Conservation (phyloP, 2,888 invertebrate species). For the Hyppa rectilinea region DNA sequence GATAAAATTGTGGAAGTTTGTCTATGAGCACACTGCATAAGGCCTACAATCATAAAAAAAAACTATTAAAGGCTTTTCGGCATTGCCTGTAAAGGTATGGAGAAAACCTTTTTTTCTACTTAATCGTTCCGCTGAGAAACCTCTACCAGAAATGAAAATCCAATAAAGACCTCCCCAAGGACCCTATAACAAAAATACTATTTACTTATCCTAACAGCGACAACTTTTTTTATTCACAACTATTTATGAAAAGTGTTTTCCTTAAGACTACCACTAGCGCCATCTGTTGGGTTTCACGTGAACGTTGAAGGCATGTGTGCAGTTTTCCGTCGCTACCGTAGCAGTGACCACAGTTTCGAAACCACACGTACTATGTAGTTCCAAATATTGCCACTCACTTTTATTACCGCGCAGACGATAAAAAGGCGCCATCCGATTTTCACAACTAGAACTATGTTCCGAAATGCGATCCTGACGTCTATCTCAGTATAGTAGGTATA, state of each 20-base stretch:
- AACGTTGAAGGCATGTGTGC: constrained; percentile 21
- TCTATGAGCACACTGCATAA: not conserved
- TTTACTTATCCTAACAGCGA: not conserved
- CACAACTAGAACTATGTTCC: not conserved
- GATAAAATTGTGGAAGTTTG: too few relatives aligned
- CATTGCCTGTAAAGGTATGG: not conserved
- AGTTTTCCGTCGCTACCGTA: not conserved
- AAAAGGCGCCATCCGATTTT: constrained; percentile 7
- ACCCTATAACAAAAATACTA: not conserved
- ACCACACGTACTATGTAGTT: constrained; percentile 21
- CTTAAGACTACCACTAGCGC: constrained; percentile 25
- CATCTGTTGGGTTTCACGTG: constrained; percentile 38
- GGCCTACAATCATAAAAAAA: too few relatives aligned
- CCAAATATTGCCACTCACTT: constrained; percentile 23
- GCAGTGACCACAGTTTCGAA: not conserved
- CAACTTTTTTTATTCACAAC: not conserved
- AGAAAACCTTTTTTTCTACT: not conserved
- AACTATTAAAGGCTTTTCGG: not conserved
- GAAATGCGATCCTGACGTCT: too few relatives aligned
- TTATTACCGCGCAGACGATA: not conserved
- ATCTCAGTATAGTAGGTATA: too few relatives aligned
- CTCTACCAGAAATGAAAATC: not conserved
- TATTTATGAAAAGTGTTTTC: not conserved
- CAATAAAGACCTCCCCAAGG: not conserved
- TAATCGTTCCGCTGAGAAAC: not conserved